These are phyloP conservation scores for Bos javanicus DNA, from an alignment of 2,113 vertebrate species.

Conservation along the genomic window DNA sequence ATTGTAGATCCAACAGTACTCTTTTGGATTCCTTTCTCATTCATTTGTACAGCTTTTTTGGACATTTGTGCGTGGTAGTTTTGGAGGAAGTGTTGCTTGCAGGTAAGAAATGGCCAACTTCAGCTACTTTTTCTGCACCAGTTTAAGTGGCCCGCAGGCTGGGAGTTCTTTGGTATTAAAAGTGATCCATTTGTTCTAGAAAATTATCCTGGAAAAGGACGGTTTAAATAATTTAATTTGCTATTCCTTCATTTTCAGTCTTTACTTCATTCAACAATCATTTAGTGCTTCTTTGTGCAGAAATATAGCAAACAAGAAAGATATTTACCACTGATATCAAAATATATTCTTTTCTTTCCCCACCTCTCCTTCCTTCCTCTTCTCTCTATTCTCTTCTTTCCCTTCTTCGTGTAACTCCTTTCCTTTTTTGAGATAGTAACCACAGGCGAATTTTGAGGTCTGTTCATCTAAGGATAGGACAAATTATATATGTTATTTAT, in stretches of 20 bases:
- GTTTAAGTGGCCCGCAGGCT: background rate
- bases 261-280: background rate
- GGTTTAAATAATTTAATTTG: background rate
- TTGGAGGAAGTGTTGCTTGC: background rate
- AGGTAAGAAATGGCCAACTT: background rate
- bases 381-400: background rate
- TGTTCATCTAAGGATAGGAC: background rate
- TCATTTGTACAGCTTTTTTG: background rate
- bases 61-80: background rate
- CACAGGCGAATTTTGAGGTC: background rate
- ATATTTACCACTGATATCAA: background rate
- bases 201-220: conserved; percentile 3
- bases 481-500: conserved; percentile 3
- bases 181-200: conserved; percentile 21
- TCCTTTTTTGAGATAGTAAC: background rate
- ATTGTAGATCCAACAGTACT: background rate
- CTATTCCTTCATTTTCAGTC: background rate
- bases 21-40: background rate
- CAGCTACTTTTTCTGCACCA: background rate
- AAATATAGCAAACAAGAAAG: background rate
- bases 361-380: background rate
- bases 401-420: background rate
- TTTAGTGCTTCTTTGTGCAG: background rate
- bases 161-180: background rate
- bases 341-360: background rate